Evolutionary conservation across 2,797 vertebrate species (phyloP).

Genomic region (Chaenodraco wilsoni): DNA sequence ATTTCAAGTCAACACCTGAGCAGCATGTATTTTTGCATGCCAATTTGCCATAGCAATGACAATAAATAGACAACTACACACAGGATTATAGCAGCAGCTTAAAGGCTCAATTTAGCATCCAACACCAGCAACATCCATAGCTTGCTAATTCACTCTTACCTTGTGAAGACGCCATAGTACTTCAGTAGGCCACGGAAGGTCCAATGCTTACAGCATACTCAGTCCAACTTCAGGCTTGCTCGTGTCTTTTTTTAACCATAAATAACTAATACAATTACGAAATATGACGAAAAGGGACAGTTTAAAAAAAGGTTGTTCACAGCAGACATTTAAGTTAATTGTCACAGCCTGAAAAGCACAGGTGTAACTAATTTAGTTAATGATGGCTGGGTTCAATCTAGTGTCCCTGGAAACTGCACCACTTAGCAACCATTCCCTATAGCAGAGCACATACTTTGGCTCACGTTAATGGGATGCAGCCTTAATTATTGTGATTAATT

Average conservation of each 20-base stretch:
- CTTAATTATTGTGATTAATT: not conserved
- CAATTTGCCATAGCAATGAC: not conserved
- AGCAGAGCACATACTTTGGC: not conserved
- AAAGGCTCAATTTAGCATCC: not conserved
- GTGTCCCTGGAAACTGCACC: no score
- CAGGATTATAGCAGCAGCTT: not conserved
- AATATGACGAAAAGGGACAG: rapidly evolving
- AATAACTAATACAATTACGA: not conserved
- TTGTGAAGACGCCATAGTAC: not conserved
- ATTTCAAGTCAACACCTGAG: slow-evolving; percentile 4
- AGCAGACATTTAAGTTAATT: not conserved
- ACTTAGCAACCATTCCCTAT: not conserved
- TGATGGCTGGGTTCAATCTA: not conserved
- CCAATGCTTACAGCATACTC: not conserved
- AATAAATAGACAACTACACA: not conserved
- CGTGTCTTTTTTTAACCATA: no score
- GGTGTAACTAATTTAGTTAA: not conserved
- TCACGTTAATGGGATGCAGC: not conserved
- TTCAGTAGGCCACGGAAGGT: not conserved
- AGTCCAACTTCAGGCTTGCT: not conserved
- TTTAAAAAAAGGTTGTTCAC: not conserved
- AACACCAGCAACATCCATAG: not conserved
- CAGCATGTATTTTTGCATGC: not conserved
- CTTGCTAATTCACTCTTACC: not conserved
- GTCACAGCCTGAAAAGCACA: not conserved